A percentile compares a stretch with the other conserved stretches of the same genome.
Conservation (phyloP, 2,113 vertebrate genomes). For the Rhea americana region DNA sequence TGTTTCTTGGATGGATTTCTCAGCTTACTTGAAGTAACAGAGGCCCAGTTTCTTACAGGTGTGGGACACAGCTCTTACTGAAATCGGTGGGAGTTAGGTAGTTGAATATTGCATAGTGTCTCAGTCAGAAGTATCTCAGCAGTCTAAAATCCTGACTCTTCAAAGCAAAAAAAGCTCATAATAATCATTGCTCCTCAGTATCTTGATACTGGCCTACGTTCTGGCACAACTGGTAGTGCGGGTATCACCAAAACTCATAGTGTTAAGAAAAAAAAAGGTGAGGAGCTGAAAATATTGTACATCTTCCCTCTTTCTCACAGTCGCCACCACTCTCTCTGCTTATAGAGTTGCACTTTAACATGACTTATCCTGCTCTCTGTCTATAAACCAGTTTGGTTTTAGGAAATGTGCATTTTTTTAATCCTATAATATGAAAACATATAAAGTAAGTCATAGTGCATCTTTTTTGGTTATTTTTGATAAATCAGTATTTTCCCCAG, state of each 20-base stretch:
- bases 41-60: background rate
- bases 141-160: background rate
- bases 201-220: background rate
- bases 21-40: background rate
- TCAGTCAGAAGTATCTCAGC: background rate
- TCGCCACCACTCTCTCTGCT: background rate
- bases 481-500: background rate
- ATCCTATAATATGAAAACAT: background rate
- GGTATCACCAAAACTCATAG: background rate
- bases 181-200: background rate
- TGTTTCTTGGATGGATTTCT: conserved; percentile 13
- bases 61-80: background rate
- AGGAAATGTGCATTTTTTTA: background rate
- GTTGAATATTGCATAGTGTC: background rate
- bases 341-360: background rate
- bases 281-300: background rate
- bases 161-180: background rate
- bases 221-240: background rate
- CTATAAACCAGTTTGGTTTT: background rate
- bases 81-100: background rate
- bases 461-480: background rate
- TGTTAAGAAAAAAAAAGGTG: background rate
- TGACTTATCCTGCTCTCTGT: background rate
- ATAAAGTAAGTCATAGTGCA: background rate
- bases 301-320: background rate